Conservation (phyloP, 2,888 invertebrate species). For the Cremastobaeus sp. region DNA sequence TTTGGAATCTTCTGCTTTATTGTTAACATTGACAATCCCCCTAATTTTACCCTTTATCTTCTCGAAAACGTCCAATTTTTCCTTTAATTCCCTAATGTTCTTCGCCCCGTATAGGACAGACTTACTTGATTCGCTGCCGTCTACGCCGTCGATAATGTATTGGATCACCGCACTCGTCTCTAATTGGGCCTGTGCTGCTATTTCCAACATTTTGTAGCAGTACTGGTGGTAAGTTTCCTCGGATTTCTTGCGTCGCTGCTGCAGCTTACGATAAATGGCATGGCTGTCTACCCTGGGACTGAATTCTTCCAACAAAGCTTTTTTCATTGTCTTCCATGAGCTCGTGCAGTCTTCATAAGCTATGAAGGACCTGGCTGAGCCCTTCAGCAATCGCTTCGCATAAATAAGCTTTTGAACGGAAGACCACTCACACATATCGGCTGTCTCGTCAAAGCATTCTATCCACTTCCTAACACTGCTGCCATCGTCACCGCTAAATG, state of each 20-base stretch:
- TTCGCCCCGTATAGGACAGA: slow-evolving; percentile 19
- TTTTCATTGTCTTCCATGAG: background rate
- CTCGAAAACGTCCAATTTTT: slow-evolving; percentile 45
- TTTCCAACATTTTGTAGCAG: slow-evolving; percentile 13
- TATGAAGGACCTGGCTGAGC: slow-evolving; percentile 52
- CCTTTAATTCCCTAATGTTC: slow-evolving; percentile 35
- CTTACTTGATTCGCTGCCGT: slow-evolving; percentile 50
- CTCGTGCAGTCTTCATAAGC: slow-evolving; percentile 27
- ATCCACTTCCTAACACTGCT: background rate
- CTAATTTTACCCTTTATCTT: too few relatives aligned
- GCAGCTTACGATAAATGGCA: background rate
- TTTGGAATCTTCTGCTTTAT: too few relatives aligned
- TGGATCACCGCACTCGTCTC: slow-evolving; percentile 46
- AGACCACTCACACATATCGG: slow-evolving; percentile 43
- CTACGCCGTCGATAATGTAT: slow-evolving; percentile 29
- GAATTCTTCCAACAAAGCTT: slow-evolving; percentile 38
- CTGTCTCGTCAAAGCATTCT: slow-evolving; percentile 2
- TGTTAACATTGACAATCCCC: too few relatives aligned
- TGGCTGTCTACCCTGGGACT: slow-evolving; percentile 8
- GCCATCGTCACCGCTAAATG: background rate
- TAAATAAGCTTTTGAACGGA: slow-evolving; percentile 52
- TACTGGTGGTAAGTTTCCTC: background rate
- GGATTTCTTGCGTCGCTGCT: background rate
- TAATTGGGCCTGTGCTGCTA: slow-evolving; percentile 46
- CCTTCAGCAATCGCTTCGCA: slow-evolving; percentile 48